Evolutionary conservation across 2,113 vertebrate genomes (phyloP), one percentile per base, ranked within the genome.

Genomic region (Castor canadensis): DNA sequence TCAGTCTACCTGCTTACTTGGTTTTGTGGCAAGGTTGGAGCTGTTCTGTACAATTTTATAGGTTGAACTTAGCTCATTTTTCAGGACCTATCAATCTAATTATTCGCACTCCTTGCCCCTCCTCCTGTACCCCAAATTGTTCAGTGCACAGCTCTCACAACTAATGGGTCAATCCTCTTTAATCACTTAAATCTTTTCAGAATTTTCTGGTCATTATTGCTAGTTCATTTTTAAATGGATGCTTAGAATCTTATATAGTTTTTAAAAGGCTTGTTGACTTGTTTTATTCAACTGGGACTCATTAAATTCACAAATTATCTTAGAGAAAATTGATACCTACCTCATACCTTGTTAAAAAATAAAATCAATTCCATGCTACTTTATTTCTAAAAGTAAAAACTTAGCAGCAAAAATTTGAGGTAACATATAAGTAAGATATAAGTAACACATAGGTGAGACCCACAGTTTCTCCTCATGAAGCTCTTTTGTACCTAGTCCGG

Each of bases 281-380:
- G 1, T 38, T 87, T 66, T 67, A 73, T 62, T 79, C 15, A 82
- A 66, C 30, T 77, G 15, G 20, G 30, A 90, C 9, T 60, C 17
- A 86, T 52, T 82, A n/a, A 85, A 54, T 64, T 60, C 47, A 89
- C 47, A 93, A 85, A 58, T 88, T 96, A 72, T 75, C 86, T 89
- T 87, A 95, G 4, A 10, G 49, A 93, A 17, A 72, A 79, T 87
- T 64, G 26, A 88, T 20, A 69, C 10, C 8, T 40, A 26, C 24
- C 9, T 94, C 38, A 76, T 3, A 66, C 20, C 1, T 43, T 43
- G 69, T 0, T 3, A 26, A 89, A 92, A 54, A 67, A 45, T 91
- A 80, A 87, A 76, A 81, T 79, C 17, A 67, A 35, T 64, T 71
- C 7, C 69, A 67, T 26, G 0, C 28, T 66, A 72, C 28, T 72